These are phyloP conservation scores for Muraenolepis orangiensis DNA, from an alignment of 2,797 vertebrate species.

Conservation along the genomic window DNA sequence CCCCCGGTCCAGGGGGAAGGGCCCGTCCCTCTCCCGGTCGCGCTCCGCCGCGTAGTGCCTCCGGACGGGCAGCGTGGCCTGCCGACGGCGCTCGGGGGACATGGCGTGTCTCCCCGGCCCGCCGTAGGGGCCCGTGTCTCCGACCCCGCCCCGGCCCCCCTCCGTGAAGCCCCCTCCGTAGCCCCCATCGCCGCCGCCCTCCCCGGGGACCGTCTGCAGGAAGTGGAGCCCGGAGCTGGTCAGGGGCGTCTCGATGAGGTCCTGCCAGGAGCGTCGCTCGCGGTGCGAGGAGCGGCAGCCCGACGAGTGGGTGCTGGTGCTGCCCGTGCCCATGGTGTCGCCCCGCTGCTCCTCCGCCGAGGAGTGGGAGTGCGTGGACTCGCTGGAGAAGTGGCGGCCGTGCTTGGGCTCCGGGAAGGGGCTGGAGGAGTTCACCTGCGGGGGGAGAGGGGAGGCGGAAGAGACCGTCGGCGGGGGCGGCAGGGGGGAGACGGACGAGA, in stretches of 20 bases:
- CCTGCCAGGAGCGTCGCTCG: slow-evolving; percentile 86
- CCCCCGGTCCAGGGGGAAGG: slow-evolving; percentile 83
- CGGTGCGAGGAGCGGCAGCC: slow-evolving; percentile 81
- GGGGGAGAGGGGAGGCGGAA: slow-evolving; percentile 72
- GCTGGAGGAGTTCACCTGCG: slow-evolving; percentile 85
- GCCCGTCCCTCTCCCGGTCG: slow-evolving; percentile 79
- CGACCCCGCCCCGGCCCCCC: slow-evolving; percentile 51
- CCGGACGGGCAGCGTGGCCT: slow-evolving; percentile 75
- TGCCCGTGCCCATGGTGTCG: slow-evolving; percentile 67
- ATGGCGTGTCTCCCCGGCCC: slow-evolving; percentile 65
- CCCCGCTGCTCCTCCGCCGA: slow-evolving; percentile 80
- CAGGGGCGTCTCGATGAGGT: slow-evolving; percentile 86
- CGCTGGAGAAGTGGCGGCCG: slow-evolving; percentile 83
- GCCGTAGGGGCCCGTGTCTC: slow-evolving; percentile 66
- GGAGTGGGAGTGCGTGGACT: slow-evolving; percentile 86
- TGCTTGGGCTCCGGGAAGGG: slow-evolving; percentile 85
- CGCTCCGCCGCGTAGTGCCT: slow-evolving; percentile 79
- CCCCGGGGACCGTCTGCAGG: slow-evolving; percentile 81
- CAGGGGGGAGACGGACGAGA: slow-evolving; percentile 68
- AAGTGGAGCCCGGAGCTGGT: slow-evolving; percentile 88
- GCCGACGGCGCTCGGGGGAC: slow-evolving; percentile 67
- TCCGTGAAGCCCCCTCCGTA: slow-evolving; percentile 45
- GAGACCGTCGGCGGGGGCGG: slow-evolving; percentile 71
- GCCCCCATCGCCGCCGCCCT: slow-evolving; percentile 57
- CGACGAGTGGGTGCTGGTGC: slow-evolving; percentile 79